Base-by-base conservation (phyloP, 2,113 vertebrate species). In the Zosterops hypoxanthus region DNA sequence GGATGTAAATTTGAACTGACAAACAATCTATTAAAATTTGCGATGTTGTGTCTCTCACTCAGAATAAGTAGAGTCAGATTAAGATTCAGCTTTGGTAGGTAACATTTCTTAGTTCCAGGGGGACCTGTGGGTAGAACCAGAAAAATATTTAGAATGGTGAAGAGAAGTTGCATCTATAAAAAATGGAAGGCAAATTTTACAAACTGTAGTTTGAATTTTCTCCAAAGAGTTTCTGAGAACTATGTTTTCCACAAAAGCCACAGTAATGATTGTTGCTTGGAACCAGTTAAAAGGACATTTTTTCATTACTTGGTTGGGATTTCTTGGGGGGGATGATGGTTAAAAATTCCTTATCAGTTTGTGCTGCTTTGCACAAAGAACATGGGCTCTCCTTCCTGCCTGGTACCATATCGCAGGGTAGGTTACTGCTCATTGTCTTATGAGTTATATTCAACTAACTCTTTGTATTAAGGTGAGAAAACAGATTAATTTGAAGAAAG, bases 321-420 rank as follows among this genome's bases (percentile, higher is more conserved):
- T 53, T 60, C 29, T 29, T 6, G 2, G 15, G 12, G 12, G 11
- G 2, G 4, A 1, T 5, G 14, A 22, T 53, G 9, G 31, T 50
- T 65, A 52, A 64, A 64, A 42, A 46, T 15, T 52, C 44, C 22
- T 59, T 16, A 29, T 59, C 29, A 12, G 7, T 56, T 90, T 77
- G 17, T 50, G 29, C 5, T 47, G 15, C 23, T 73, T 44, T 56
- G 46, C 50, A 56, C 5, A 39, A 42, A 52, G 13, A 47, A 17
- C 16, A 7, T 23, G n/a, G 11, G 8, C 10, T 21, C 20, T 72
- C 46, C n/a, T 81, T 25, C 56, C 21, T 57, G 11, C 4, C 7
- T 42, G 5, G 23, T 34, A 7, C 21, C 14, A 3, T 9, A 16
- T 4, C 34, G 23, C 25, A 13, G n/a, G 44, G 34, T 16, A 52